Evolutionary conservation across 2,888 invertebrate species (phyloP).

Genomic region (Hermaeophaga mercurialis): DNA sequence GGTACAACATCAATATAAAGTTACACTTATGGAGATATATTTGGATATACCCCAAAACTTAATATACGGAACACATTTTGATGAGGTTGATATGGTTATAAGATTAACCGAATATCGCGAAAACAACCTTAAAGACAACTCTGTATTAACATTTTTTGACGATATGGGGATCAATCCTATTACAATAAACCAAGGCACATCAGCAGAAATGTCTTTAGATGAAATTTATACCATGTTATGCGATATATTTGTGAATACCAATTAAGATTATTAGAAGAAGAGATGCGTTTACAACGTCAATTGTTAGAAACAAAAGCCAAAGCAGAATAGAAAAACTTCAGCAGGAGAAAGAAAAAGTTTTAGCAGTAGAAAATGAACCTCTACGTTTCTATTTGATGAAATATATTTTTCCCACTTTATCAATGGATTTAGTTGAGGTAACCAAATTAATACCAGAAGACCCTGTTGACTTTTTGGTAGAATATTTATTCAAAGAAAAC

Average conservation of each 20-base stretch:
- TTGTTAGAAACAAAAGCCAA: conserved; percentile 45
- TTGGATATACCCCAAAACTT: conserved; percentile 63
- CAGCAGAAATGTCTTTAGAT: conserved; percentile 49
- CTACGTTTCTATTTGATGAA: conserved; percentile 76
- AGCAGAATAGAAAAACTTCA: conserved; percentile 62
- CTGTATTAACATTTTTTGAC: conserved; percentile 75
- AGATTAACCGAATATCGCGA: conserved; percentile 63
- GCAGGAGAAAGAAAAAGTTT: conserved; percentile 72
- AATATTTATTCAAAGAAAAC: conserved; percentile 71
- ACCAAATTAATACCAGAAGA: conserved; percentile 75
- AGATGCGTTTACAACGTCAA: conserved; percentile 39
- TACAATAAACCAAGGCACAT: conserved; percentile 59
- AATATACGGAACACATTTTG: conserved; percentile 60
- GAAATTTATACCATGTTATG: conserved; percentile 48
- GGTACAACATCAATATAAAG: too few species aligned
- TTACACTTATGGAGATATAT: too few species aligned
- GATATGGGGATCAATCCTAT: conserved; percentile 73
- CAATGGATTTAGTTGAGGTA: conserved; percentile 75
- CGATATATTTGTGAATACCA: conserved; percentile 60
- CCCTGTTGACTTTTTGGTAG: conserved; percentile 77
- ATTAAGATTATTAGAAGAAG: conserved; percentile 49
- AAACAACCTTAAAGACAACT: conserved; percentile 65
- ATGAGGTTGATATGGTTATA: conserved; percentile 64
- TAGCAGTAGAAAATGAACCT: conserved; percentile 73
- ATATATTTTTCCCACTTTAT: conserved; percentile 79